Conservation (phyloP, 2,888 invertebrate species). For the Nyleta sp. region DNA sequence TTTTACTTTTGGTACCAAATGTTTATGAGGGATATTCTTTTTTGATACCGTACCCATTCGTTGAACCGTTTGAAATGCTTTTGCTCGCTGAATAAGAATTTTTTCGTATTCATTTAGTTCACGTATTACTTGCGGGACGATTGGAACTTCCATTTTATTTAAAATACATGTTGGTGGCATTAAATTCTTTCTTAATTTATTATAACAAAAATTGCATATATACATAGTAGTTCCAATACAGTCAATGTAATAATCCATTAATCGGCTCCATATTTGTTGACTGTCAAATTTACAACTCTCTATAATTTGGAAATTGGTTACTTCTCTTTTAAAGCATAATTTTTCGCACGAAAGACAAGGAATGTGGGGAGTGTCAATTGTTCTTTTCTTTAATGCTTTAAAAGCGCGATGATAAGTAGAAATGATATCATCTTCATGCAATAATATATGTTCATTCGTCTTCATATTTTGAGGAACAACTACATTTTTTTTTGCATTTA, state of each 20-base stretch:
- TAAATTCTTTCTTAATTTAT: background rate
- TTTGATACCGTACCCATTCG: constrained; percentile 73
- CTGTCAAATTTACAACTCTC: constrained; percentile 16
- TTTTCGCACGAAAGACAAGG: no score
- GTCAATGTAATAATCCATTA: constrained; percentile 31
- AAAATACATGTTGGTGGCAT: background rate
- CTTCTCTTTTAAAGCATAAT: background rate
- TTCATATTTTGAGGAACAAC: background rate
- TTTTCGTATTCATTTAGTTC: background rate
- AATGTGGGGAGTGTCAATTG: constrained; percentile 16
- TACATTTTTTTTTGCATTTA: background rate
- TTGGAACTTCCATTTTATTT: background rate
- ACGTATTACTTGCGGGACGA: background rate
- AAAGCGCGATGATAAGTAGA: constrained; percentile 4
- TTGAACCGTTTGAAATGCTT: constrained; percentile 69
- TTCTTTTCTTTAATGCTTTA: constrained; percentile 20
- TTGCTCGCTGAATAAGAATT: background rate
- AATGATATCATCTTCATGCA: constrained; percentile 22
- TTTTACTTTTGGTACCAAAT: constrained; percentile 66
- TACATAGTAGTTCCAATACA: background rate
- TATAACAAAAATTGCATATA: constrained; percentile 2
- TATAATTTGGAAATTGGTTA: constrained; percentile 13
- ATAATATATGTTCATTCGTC: background rate
- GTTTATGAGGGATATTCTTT: constrained; percentile 65
- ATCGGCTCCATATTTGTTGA: constrained; percentile 22